A percentile compares a stretch with the other conserved stretches of the same genome.
phyloP scores from a whole-genome alignment of 2,113 vertebrate species.

The Phalacrocorax pelagicus region DNA sequence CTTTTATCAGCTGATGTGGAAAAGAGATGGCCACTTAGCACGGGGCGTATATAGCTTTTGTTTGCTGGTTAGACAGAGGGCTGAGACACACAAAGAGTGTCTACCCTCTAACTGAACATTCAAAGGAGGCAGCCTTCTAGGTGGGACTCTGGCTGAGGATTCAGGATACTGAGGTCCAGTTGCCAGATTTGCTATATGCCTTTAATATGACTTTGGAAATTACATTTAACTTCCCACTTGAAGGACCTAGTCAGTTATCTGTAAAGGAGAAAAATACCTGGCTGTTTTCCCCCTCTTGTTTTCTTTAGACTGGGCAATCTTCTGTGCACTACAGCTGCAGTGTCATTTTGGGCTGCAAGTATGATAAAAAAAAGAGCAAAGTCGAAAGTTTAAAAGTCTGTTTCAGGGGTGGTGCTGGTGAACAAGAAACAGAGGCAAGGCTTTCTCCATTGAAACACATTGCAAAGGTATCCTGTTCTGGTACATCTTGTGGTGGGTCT shows the following conservation, averaged over 20 bases:
- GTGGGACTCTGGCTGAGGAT: neutral
- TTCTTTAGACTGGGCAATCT: neutral
- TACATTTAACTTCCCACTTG: neutral
- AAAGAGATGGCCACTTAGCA: neutral
- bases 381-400: neutral
- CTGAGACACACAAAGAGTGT: neutral
- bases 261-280: neutral
- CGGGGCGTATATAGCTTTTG: neutral
- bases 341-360: neutral
- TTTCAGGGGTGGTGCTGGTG: neutral
- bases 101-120: neutral
- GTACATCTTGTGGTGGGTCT: neutral
- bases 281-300: rapidly evolving
- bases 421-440: neutral
- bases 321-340: neutral
- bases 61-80: neutral
- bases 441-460: neutral
- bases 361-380: neutral
- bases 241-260: neutral
- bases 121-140: neutral
- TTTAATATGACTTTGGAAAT: neutral
- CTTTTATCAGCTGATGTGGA: neutral
- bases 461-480: neutral
- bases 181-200: neutral
- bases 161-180: neutral